Evolutionary conservation across 2,797 vertebrate genomes (phyloP).

Genomic region (Spinibarbus caldwelli): DNA sequence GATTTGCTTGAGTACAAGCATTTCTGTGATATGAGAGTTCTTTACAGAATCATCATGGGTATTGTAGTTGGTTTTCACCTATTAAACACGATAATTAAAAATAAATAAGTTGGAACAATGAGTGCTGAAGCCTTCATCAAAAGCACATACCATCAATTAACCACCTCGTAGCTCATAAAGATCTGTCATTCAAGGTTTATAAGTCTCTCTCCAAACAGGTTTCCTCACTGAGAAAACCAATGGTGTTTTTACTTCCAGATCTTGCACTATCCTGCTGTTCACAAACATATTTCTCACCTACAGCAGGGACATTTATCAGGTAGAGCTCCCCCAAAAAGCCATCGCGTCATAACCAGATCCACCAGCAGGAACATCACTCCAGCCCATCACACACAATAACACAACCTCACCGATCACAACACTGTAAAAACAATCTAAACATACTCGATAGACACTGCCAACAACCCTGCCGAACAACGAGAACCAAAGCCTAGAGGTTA

Average conservation of each 20-base stretch:
- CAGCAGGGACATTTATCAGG: too few relatives aligned
- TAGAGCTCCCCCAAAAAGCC: too few relatives aligned
- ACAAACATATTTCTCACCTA: too few relatives aligned
- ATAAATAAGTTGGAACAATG: neutral
- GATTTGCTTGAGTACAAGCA: neutral
- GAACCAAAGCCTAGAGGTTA: too few relatives aligned
- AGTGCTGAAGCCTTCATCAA: neutral
- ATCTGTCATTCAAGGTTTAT: neutral
- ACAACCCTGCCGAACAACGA: neutral
- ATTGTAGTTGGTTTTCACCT: neutral
- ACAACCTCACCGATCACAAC: neutral
- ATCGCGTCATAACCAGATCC: too few relatives aligned
- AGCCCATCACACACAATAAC: neutral
- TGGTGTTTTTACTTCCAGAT: neutral
- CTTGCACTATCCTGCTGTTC: too few relatives aligned
- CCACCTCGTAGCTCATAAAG: neutral
- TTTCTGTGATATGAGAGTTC: neutral
- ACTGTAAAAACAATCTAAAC: neutral
- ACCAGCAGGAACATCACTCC: too few relatives aligned
- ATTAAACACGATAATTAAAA: neutral
- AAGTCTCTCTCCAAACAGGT: neutral
- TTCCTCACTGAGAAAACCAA: neutral
- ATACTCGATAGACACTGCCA: accelerated
- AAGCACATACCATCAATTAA: neutral
- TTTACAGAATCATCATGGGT: too few relatives aligned